Evolutionary conservation across 2,888 invertebrate genomes (phyloP), one percentile per base, ranked within the genome.

Genomic region (Meganola albula): DNA sequence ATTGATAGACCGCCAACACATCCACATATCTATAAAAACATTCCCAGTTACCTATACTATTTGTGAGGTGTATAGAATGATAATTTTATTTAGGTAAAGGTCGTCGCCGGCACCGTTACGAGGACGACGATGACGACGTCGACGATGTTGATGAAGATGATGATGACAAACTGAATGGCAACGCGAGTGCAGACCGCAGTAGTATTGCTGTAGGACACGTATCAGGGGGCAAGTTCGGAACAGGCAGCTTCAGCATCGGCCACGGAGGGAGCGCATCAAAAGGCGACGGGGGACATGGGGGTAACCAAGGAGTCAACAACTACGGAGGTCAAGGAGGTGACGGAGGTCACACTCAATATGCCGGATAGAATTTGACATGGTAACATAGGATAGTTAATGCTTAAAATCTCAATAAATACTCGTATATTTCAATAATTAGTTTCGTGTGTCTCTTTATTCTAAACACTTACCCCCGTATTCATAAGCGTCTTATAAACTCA

Each of bases 251-350:
- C 2, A 35, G 26, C 11, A 20, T 23, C 18, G 10, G 14, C 6
- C 28, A 34, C 4, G 37, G 25, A 0, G 37, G 37, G 1, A 6
- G 14, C 1, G 29, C 18, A 9, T 18, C 10, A 1, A 1, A 26
- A 0, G 37, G 37, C 1, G n/a, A 30, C 5, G 37, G 37, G 1
- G 30, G 37, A 4, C 37, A 34, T 10, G 34, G 34, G 0, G 24
- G 36, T 1, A 37, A 34, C 14, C n/a, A 12, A 0, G 23, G 14
- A 2, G n/a, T 6, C 9, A 38, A 13, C 2, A 13, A 16, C n/a
- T 30, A 37, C 20, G 30, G 30, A 1, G 24, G 27, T 3, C 1
- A 5, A 4, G 36, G 14, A 8, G 30, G 26, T 20, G 37, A 37
- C 10, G 3, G 2, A 1, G 30, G 26, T 5, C 22, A 37, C 23